Conservation (phyloP, 2,888 invertebrate genomes). For the Stratiomys singularior region DNA sequence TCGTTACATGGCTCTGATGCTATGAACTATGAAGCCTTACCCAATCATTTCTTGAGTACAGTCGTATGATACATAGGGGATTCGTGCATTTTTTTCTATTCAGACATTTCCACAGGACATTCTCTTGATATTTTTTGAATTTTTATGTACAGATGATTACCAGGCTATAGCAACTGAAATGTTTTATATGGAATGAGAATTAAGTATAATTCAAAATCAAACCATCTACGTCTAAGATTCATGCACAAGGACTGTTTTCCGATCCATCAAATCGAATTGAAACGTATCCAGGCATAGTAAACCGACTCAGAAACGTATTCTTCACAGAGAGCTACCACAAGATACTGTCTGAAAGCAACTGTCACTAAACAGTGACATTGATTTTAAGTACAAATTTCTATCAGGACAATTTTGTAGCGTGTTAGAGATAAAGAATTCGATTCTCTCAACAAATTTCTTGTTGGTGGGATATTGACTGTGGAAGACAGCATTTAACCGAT, state of each 20-base stretch:
- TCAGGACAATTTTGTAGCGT: background rate
- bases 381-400: slow-evolving; percentile 1
- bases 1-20: too few relatives aligned
- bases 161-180: too few relatives aligned
- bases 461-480: background rate
- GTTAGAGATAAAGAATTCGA: background rate
- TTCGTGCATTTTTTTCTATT: too few relatives aligned
- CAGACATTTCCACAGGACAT: too few relatives aligned
- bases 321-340: background rate
- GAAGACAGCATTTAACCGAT: slow-evolving; percentile 11
- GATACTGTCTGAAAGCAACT: slow-evolving; percentile 27
- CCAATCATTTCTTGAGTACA: too few relatives aligned
- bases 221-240: too few relatives aligned
- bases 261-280: background rate
- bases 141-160: too few relatives aligned
- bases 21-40: too few relatives aligned
- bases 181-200: too few relatives aligned
- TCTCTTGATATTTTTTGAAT: too few relatives aligned
- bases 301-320: background rate
- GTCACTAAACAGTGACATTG: slow-evolving; percentile 28
- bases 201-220: too few relatives aligned
- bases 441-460: background rate
- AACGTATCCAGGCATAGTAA: background rate
- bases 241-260: background rate
- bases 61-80: too few relatives aligned